Conservation (phyloP, 1,140 invertebrate genomes). For the Cydia fagiglandana region DNA sequence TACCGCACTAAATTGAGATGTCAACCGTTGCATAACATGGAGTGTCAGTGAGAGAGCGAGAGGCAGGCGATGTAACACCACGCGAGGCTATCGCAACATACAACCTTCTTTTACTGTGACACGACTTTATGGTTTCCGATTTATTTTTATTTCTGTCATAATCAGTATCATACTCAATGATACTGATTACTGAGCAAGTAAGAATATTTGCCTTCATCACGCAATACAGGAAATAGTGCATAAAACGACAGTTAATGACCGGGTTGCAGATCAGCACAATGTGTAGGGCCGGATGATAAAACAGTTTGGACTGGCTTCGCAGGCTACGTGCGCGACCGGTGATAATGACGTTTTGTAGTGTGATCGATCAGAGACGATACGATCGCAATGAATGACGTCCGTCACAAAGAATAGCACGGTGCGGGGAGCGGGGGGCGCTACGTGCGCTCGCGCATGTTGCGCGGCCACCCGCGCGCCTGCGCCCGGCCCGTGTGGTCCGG, state of each 20-base stretch:
- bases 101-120: conserved; percentile 36
- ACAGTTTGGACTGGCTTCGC: conserved; percentile 60
- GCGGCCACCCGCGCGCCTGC: conserved; percentile 71
- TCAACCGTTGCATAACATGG: background rate
- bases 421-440: conserved; percentile 51
- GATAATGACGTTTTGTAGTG: conserved; percentile 75
- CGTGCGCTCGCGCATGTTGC: conserved; percentile 62
- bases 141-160: too few relatives aligned
- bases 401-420: conserved; percentile 43
- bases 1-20: background rate
- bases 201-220: background rate
- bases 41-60: conserved; percentile 5
- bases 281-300: conserved; percentile 23
- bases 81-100: conserved; percentile 36
- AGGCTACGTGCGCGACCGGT: conserved; percentile 54
- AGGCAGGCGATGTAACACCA: conserved; percentile 36
- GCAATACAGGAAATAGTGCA: conserved; percentile 10
- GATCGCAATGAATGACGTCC: conserved; percentile 66
- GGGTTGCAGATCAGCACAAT: background rate
- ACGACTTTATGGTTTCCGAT: conserved; percentile 7
- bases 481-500: conserved; percentile 69
- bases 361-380: conserved; percentile 62
- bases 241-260: conserved; percentile 32
- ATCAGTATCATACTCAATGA: background rate
- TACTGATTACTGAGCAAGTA: too few relatives aligned